Evolutionary conservation across 1,140 invertebrate species (phyloP).

Genomic region (Diachasma alloeum): DNA sequence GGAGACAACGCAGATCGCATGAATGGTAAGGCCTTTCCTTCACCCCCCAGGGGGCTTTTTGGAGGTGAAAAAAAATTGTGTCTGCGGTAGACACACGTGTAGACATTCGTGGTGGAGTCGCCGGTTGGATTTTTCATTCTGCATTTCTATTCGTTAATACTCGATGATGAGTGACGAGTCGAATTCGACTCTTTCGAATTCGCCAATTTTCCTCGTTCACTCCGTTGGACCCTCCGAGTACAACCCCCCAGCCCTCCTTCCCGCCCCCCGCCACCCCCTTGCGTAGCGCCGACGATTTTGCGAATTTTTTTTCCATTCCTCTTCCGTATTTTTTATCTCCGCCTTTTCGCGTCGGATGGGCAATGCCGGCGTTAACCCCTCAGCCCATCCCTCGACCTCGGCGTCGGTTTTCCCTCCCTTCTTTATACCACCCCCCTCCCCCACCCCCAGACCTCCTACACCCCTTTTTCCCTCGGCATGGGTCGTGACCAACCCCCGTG

Average conservation of each 20-base stretch:
- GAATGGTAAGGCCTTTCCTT: conserved; percentile 19
- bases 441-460: not conserved
- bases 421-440: not conserved
- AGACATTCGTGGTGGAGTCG: too few species aligned
- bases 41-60: too few species aligned
- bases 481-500: conserved; percentile 35
- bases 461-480: not conserved
- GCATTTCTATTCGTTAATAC: too few species aligned
- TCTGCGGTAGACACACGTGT: not conserved
- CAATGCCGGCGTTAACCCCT: not conserved
- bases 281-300: not conserved
- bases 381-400: conserved; percentile 9
- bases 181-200: not conserved
- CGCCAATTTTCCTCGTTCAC: not conserved
- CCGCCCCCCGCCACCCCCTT: too few species aligned
- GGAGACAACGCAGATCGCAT: conserved; percentile 6
- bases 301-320: conserved; percentile 11
- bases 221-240: too few species aligned
- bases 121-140: too few species aligned
- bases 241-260: too few species aligned
- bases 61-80: too few species aligned
- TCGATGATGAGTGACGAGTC: too few species aligned
- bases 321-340: not conserved
- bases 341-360: not conserved
- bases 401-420: not conserved